phyloP scores from a whole-genome alignment of 2,113 vertebrate species.

The Nerophis ophidion region DNA sequence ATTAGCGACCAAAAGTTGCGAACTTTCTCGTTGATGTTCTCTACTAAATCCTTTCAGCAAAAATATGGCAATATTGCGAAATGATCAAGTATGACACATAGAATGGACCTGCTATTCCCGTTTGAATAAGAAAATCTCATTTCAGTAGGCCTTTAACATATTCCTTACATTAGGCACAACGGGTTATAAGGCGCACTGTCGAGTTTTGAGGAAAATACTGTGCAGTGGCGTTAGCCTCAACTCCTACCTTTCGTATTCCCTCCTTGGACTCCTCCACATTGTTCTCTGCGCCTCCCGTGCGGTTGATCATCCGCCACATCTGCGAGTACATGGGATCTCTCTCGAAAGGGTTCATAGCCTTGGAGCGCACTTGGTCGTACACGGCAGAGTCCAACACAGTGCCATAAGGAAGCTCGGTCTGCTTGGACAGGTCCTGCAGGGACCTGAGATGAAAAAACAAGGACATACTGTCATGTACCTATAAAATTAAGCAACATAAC shows the following conservation, averaged over 20 bases:
- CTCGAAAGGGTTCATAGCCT: slow-evolving; percentile 96
- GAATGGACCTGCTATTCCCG: no score
- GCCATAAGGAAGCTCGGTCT: slow-evolving; percentile 94
- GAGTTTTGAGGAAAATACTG: no score
- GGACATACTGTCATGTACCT: neutral
- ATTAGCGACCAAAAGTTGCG: no score
- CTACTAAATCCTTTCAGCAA: no score
- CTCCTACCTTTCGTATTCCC: slow-evolving; percentile 91
- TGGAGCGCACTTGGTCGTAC: slow-evolving; percentile 92
- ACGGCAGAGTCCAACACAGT: slow-evolving; percentile 94
- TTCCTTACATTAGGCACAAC: no score
- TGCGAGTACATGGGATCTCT: slow-evolving; percentile 97
- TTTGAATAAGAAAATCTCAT: no score
- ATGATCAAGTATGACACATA: no score
- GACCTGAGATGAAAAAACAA: slow-evolving; percentile 72
- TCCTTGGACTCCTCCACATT: slow-evolving; percentile 91
- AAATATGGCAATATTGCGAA: no score
- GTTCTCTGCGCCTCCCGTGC: slow-evolving; percentile 90
- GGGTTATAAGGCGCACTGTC: no score
- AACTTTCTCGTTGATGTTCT: no score
- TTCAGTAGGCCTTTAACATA: no score
- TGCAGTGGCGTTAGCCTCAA: neutral
- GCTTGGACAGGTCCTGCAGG: slow-evolving; percentile 93
- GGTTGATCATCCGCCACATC: slow-evolving; percentile 98
- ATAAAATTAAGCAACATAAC: neutral